phyloP scores from a whole-genome alignment of 2,113 vertebrate species.

The Acrocephalus kingi region DNA sequence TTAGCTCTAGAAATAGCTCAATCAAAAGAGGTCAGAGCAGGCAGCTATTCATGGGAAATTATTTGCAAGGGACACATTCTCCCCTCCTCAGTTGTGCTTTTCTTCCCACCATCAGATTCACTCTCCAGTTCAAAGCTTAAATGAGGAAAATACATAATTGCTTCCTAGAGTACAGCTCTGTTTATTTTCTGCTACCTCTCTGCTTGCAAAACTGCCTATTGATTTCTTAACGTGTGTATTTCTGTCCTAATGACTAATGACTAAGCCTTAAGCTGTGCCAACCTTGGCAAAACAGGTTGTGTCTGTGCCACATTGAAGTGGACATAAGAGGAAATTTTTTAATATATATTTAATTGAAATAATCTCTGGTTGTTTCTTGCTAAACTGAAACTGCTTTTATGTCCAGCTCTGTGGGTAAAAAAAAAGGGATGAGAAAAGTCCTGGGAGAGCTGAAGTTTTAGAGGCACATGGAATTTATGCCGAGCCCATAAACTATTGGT shows the following conservation, averaged over 20 bases:
- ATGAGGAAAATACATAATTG: not conserved
- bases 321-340: not conserved
- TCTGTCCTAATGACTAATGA: not conserved
- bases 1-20: conserved; percentile 45
- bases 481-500: not conserved
- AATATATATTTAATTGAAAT: not conserved
- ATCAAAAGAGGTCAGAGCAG: conserved; percentile 20
- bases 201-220: conserved; percentile 17
- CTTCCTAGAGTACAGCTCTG: not conserved
- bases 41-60: conserved; percentile 5
- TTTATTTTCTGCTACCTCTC: conserved; percentile 16
- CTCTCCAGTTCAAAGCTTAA: conserved; percentile 13
- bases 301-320: not conserved
- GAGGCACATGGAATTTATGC: not conserved
- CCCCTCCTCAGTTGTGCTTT: not conserved
- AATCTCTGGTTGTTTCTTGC: not conserved
- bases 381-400: not conserved
- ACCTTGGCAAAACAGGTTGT: not conserved
- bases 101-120: not conserved
- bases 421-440: not conserved
- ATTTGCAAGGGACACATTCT: not conserved
- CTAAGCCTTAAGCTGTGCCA: not conserved
- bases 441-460: not conserved
- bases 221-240: conserved; percentile 4
- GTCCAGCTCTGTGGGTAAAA: not conserved